phyloP scores from a whole-genome alignment of 2,113 vertebrate genomes.

The Myotis lucifugus region DNA sequence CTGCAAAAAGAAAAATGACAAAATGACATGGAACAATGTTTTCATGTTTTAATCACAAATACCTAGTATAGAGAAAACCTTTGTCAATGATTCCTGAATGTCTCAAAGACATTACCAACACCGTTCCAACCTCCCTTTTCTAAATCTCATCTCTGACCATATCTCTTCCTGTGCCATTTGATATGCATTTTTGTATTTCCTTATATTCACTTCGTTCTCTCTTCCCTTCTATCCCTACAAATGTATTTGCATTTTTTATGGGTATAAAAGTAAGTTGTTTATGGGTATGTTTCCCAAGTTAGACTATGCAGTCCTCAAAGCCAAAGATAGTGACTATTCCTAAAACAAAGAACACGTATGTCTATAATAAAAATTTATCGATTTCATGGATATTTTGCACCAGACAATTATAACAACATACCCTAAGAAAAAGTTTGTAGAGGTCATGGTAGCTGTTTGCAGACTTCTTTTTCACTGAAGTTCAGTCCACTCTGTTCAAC shows the following conservation, averaged over 20 bases:
- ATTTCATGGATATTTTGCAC: neutral
- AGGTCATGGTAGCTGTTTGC: neutral
- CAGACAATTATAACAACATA: neutral
- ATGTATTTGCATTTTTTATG: neutral
- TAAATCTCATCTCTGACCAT: neutral
- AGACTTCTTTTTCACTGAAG: neutral
- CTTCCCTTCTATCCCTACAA: neutral
- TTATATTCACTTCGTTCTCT: neutral
- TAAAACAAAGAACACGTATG: neutral
- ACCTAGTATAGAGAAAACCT: neutral
- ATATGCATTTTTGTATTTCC: neutral
- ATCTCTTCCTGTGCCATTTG: neutral
- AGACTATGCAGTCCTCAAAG: neutral
- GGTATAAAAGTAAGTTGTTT: neutral
- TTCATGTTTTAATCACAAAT: neutral
- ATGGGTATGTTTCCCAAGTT: neutral
- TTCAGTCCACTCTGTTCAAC: neutral
- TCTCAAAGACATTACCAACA: neutral
- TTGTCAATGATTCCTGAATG: neutral
- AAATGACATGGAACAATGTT: neutral
- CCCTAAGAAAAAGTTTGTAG: neutral
- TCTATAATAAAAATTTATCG: neutral
- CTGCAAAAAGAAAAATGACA: neutral
- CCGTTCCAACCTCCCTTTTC: neutral
- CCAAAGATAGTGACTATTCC: neutral